Conservation (phyloP, 2,113 vertebrate species). For the Coryphaenoides rupestris region DNA sequence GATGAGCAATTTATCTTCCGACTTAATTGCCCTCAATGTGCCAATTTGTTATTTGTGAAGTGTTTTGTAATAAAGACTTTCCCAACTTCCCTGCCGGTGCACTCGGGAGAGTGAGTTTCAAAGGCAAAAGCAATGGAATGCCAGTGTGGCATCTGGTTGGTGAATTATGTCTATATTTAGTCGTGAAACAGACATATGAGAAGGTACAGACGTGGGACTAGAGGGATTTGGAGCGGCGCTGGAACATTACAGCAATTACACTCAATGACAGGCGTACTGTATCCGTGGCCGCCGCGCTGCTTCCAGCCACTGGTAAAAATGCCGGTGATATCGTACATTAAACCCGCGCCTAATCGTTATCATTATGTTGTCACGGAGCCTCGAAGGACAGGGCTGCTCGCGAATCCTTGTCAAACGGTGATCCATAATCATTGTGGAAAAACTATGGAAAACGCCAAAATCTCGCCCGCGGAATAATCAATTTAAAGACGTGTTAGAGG, state of each 20-base stretch:
- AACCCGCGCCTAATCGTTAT: conserved; percentile 24
- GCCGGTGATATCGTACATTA: conserved; percentile 20
- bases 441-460: too few species aligned
- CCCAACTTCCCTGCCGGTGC: conserved; percentile 14
- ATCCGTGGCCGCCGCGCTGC: conserved; percentile 37
- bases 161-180: conserved; percentile 52
- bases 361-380: conserved; percentile 36
- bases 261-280: conserved; percentile 45
- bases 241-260: conserved; percentile 18
- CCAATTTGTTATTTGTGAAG: conserved; percentile 44
- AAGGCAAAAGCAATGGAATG: conserved; percentile 49
- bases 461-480: too few species aligned
- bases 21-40: conserved; percentile 62
- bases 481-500: conserved; percentile 20
- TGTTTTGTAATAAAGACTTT: conserved; percentile 50
- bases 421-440: too few species aligned
- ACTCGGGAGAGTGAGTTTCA: conserved; percentile 46
- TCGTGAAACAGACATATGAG: conserved; percentile 43
- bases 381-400: background rate
- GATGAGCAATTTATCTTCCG: conserved; percentile 59
- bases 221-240: conserved; percentile 46
- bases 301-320: background rate
- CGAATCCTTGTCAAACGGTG: too few species aligned
- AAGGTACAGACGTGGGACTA: conserved; percentile 21
- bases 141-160: conserved; percentile 54